phyloP scores from a whole-genome alignment of 2,113 vertebrate species.

The Procavia capensis region DNA sequence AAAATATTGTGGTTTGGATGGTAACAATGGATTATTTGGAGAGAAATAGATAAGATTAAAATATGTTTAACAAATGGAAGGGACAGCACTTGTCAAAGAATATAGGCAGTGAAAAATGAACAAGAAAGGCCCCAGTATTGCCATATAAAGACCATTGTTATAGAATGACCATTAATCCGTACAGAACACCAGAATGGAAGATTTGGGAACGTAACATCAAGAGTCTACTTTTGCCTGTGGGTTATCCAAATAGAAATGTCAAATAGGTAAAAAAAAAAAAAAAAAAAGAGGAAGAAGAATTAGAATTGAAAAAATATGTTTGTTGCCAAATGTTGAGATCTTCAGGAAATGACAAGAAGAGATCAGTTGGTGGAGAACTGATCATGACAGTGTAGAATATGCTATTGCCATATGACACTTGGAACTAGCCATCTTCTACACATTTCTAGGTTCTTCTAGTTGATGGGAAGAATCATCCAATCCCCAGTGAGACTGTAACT shows the following conservation, averaged over 20 bases:
- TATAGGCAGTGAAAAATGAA: neutral
- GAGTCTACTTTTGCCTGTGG: neutral
- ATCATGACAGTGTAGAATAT: neutral
- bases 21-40: neutral
- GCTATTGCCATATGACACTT: neutral
- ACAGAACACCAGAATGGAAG: neutral
- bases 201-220: neutral
- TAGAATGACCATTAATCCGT: neutral
- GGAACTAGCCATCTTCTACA: neutral
- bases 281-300: too few relatives aligned
- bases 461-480: slow-evolving; percentile 81
- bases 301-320: neutral
- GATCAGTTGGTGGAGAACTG: neutral
- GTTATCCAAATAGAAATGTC: neutral
- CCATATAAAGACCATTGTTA: neutral
- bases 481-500: slow-evolving; percentile 77
- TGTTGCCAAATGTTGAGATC: slow-evolving; percentile 4
- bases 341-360: neutral
- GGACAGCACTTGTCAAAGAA: neutral
- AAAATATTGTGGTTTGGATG: neutral
- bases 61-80: neutral
- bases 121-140: neutral
- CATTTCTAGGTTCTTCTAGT: slow-evolving; percentile 83
- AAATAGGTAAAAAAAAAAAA: neutral
- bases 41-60: neutral